Conservation (phyloP, 2,888 invertebrate genomes). For the Synanthedon vespiformis region DNA sequence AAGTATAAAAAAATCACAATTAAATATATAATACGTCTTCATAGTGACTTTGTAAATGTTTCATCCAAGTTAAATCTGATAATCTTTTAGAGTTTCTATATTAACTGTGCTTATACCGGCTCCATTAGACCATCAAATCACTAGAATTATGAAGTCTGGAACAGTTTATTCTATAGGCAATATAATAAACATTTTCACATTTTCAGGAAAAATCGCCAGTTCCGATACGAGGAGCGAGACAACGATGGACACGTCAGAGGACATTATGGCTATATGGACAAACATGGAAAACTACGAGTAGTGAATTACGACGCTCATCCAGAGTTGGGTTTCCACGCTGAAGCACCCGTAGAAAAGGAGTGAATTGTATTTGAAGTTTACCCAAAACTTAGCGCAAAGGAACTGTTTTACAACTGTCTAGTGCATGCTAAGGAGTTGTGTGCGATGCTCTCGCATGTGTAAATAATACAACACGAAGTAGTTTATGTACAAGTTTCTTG, state of each 20-base stretch:
- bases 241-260: conserved; percentile 81
- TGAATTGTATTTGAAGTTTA: conserved; percentile 1
- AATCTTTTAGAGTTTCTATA: too few relatives aligned
- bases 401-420: conserved; percentile 1
- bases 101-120: too few relatives aligned
- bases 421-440: background rate
- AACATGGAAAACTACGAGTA: conserved; percentile 78
- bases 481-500: too few relatives aligned
- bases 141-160: too few relatives aligned
- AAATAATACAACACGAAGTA: too few relatives aligned
- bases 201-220: conserved; percentile 82
- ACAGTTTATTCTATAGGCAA: too few relatives aligned
- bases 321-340: conserved; percentile 76
- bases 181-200: conserved; percentile 4
- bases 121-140: too few relatives aligned
- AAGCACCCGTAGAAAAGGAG: conserved; percentile 36
- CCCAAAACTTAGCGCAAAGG: background rate
- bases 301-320: conserved; percentile 83
- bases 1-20: too few relatives aligned
- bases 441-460: background rate
- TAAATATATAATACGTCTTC: too few relatives aligned
- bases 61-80: too few relatives aligned
- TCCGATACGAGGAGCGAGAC: conserved; percentile 83
- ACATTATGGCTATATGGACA: conserved; percentile 85
- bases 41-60: too few relatives aligned